phyloP scores from a whole-genome alignment of 37 sponge, comb jelly and placozoan species.

The Oopsacas minuta region DNA sequence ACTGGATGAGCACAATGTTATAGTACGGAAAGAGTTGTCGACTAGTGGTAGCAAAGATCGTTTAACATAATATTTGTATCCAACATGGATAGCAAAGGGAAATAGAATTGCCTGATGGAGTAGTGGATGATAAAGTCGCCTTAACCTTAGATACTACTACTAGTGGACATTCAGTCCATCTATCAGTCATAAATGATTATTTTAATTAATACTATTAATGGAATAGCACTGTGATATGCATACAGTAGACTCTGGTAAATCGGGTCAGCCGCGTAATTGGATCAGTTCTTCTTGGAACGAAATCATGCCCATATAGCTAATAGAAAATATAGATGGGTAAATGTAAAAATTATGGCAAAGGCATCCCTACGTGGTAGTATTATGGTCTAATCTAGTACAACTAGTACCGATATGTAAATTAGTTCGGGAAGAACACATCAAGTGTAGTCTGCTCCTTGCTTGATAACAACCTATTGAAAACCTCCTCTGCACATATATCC shows the following conservation, averaged over 20 bases:
- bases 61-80: slow-evolving; percentile 10
- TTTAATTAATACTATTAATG: slow-evolving; percentile 11
- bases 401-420: too few relatives aligned
- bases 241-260: too few relatives aligned
- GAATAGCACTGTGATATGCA: too few relatives aligned
- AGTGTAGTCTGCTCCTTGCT: neutral
- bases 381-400: too few relatives aligned
- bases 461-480: neutral
- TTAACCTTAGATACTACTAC: neutral
- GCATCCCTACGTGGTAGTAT: too few relatives aligned
- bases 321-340: too few relatives aligned
- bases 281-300: too few relatives aligned
- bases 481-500: neutral
- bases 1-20: slow-evolving; percentile 11
- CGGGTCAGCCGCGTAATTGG: too few relatives aligned
- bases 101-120: slow-evolving; percentile 18
- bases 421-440: too few relatives aligned
- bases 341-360: too few relatives aligned
- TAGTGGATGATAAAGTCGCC: neutral
- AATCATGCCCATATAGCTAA: too few relatives aligned
- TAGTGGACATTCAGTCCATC: slow-evolving; percentile 4
- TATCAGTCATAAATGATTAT: slow-evolving; percentile 9
- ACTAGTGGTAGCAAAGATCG: neutral
- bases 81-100: slow-evolving; percentile 16
- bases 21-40: slow-evolving; percentile 15